phyloP scores from a whole-genome alignment of 2,888 invertebrate genomes.

The Cybosia mesomella region DNA sequence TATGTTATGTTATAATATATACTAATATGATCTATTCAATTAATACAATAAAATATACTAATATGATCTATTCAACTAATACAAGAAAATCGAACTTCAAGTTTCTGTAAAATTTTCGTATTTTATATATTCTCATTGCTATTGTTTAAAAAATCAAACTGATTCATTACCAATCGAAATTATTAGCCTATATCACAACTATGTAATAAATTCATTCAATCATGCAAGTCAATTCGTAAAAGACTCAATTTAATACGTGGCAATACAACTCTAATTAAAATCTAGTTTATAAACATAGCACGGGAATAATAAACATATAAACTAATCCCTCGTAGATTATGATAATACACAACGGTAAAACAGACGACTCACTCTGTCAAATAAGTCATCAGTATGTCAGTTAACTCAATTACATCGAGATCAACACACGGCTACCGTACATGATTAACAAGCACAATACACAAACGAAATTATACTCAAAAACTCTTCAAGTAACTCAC shows the following conservation, averaged over 20 bases:
- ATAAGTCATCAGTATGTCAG: conserved; percentile 86
- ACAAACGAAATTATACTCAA: conserved; percentile 65
- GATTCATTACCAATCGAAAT: conserved; percentile 15
- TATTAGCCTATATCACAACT: conserved; percentile 32
- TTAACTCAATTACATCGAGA: conserved; percentile 86
- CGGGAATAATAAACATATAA: conserved; percentile 61
- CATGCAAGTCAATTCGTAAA: conserved; percentile 34
- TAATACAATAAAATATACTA: no score
- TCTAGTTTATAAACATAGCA: conserved; percentile 49
- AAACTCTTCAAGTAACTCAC: conserved; percentile 59
- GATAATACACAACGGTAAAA: conserved; percentile 73
- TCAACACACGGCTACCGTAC: conserved; percentile 85
- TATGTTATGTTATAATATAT: no score
- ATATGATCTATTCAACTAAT: neutral
- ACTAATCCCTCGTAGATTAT: conserved; percentile 69
- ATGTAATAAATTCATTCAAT: conserved; percentile 40
- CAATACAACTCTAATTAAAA: conserved; percentile 52
- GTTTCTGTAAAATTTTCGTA: neutral
- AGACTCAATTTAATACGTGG: conserved; percentile 46
- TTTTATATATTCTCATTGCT: neutral
- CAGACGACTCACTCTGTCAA: conserved; percentile 82
- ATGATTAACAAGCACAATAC: conserved; percentile 71
- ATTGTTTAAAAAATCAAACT: neutral
- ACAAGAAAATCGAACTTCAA: neutral
- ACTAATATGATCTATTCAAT: no score